A percentile compares a stretch with the other conserved stretches of the same genome.
These are phyloP conservation scores for Mycalesis mineus DNA, from an alignment of 2,888 invertebrate genomes.

Conservation along the genomic window DNA sequence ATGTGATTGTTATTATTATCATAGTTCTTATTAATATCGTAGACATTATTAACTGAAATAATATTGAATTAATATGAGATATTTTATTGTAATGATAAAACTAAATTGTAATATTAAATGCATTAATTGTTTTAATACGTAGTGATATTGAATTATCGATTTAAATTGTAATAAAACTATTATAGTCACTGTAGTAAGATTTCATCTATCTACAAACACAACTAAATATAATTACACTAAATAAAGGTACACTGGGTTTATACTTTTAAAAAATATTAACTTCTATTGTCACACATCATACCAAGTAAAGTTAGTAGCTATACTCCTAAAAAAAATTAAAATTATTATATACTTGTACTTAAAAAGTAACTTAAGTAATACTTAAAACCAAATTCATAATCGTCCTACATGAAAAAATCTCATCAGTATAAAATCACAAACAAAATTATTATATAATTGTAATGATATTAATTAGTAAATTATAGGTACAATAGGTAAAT, in stretches of 20 bases:
- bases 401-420: slow-evolving; percentile 1
- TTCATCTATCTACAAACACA: background rate
- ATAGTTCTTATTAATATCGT: background rate
- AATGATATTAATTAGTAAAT: too few relatives aligned
- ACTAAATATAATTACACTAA: slow-evolving; percentile 7
- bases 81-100: background rate
- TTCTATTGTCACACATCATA: slow-evolving; percentile 5
- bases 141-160: background rate
- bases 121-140: background rate
- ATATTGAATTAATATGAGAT: background rate
- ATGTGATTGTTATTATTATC: background rate
- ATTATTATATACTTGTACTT: slow-evolving; percentile 8
- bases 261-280: background rate
- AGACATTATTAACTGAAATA: background rate
- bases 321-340: background rate
- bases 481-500: too few relatives aligned
- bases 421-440: slow-evolving; percentile 19
- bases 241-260: slow-evolving; percentile 3
- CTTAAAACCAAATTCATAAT: background rate
- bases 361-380: background rate
- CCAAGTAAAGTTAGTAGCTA: background rate
- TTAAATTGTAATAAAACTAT: background rate
- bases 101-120: slow-evolving; percentile 6
- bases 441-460: too few relatives aligned
- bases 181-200: background rate